phyloP scores from a whole-genome alignment of 1,140 invertebrate species.

The Macrobrachium nipponense region DNA sequence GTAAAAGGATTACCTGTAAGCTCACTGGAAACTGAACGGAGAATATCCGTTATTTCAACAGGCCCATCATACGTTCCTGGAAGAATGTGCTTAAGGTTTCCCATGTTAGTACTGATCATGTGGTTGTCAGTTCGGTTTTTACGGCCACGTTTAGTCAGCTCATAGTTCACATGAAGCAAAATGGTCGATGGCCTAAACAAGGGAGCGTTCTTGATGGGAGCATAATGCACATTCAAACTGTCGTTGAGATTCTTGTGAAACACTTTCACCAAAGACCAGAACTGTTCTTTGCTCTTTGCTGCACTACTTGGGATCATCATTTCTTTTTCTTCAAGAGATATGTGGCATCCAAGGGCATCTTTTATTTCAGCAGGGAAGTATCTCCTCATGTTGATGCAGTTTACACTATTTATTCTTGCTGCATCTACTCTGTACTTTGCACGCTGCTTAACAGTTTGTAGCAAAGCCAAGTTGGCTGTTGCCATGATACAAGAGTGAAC shows the following conservation, averaged over 20 bases:
- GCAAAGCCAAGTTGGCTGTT: slow-evolving; percentile 15
- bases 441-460: not conserved
- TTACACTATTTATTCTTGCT: not conserved
- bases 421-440: not conserved
- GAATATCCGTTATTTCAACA: slow-evolving; percentile 5
- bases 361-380: slow-evolving; percentile 9
- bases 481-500: slow-evolving; percentile 36
- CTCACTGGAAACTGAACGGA: slow-evolving; percentile 8
- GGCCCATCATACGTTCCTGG: slow-evolving; percentile 7
- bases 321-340: slow-evolving; percentile 27
- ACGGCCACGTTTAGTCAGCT: not conserved
- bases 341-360: slow-evolving; percentile 27
- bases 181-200: slow-evolving; percentile 19
- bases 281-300: not conserved
- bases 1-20: slow-evolving; percentile 14
- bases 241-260: slow-evolving; percentile 4
- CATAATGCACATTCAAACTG: not conserved
- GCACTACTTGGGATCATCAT: not conserved
- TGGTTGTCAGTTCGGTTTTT: slow-evolving; percentile 29
- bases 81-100: slow-evolving; percentile 14
- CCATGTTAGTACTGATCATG: slow-evolving; percentile 40
- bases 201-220: slow-evolving; percentile 1
- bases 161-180: slow-evolving; percentile 3
- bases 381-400: slow-evolving; percentile 34
- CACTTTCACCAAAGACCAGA: slow-evolving; percentile 13